Percentiles rank a stretch among this genome's conserved stretches.
Conservation (phyloP, 2,113 vertebrate species). For the Lonchura striata region DNA sequence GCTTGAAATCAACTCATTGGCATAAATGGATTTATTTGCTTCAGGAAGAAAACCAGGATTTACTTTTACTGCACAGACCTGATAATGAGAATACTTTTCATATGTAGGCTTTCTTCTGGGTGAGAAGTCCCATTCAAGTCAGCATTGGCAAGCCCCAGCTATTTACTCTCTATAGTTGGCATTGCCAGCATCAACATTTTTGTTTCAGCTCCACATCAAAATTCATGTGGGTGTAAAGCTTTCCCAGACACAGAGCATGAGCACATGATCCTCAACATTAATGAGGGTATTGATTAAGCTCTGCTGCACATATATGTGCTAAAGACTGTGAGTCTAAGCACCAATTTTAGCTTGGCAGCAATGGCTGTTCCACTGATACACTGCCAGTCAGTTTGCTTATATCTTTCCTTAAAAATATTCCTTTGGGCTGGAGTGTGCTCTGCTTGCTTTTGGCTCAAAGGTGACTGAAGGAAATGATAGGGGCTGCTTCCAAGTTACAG, state of each 20-base stretch:
- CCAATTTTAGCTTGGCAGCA: constrained; percentile 20
- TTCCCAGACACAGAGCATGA: constrained; percentile 47
- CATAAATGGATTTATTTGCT: not conserved
- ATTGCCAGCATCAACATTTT: constrained; percentile 63
- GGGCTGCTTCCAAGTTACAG: not conserved
- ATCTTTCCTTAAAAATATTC: constrained; percentile 33
- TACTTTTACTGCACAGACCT: not conserved
- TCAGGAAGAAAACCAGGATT: not conserved
- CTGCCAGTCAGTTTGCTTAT: not conserved
- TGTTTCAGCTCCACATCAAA: constrained; percentile 62
- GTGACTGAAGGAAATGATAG: constrained; percentile 6
- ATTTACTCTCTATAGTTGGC: constrained; percentile 48
- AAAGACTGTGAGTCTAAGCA: constrained; percentile 7
- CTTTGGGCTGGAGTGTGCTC: not conserved
- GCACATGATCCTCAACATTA: constrained; percentile 49
- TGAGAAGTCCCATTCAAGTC: constrained; percentile 54
- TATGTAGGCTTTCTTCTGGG: constrained; percentile 31
- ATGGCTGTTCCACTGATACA: not conserved
- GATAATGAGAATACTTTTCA: constrained; percentile 3
- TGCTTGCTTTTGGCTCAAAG: constrained; percentile 1
- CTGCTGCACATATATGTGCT: constrained; percentile 26
- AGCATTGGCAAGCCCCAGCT: constrained; percentile 48
- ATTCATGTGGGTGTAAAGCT: constrained; percentile 64
- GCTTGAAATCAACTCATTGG: not conserved
- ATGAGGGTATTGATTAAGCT: constrained; percentile 47